Base-by-base conservation (phyloP, 2,888 invertebrate genomes). In the Ramazzottius varieornatus region DNA sequence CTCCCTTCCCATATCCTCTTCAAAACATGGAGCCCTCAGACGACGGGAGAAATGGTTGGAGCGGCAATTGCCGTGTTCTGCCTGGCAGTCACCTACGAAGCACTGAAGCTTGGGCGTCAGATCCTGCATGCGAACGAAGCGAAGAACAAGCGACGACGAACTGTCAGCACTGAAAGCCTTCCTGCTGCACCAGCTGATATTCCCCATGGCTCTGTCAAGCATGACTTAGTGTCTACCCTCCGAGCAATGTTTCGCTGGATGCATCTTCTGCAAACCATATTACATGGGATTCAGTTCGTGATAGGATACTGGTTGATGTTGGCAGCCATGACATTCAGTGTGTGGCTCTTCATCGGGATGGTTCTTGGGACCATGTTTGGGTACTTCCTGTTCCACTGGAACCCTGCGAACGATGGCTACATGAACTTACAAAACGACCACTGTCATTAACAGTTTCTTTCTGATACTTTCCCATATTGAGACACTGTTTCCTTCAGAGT, bases 321-420 rank as follows among this genome's bases (percentile, higher is more conserved):
- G 33, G 32, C 4, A 4, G 64, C 34, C 32, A 64, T 64, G 64
- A 33, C 64, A 4, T 64, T 33, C 64, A 64, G 29, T 33, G 64
- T 33, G 33, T 64, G 64, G 64, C 34, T 64, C 13, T 33, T 64
- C 32, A 4, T 64, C 32, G 33, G n/a, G 8, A 33, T 33, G 33
- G 29, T 29, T 4, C 4, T 29, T 24, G 64, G 64, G 32, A 33
- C 64, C 13, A 29, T 33, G 33, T 24, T 64, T 4, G 64, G 64
- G 16, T 64, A 64, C 32, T 64, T 64, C 63, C 32, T 63, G 8
- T 63, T 63, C 40, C 54, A 54, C n/a, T 54, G 54, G 54, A 24
- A 29, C 29, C 54, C 54, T 13, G 54, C 29, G 4, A 40, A 20
- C 40, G 4, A 16, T 24, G 54, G 54, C 20, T 54, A 54, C 29